A percentile compares a stretch with the other conserved stretches of the same genome.
These are phyloP conservation scores for Vimba vimba DNA, from an alignment of 2,113 vertebrate genomes.

Conservation along the genomic window DNA sequence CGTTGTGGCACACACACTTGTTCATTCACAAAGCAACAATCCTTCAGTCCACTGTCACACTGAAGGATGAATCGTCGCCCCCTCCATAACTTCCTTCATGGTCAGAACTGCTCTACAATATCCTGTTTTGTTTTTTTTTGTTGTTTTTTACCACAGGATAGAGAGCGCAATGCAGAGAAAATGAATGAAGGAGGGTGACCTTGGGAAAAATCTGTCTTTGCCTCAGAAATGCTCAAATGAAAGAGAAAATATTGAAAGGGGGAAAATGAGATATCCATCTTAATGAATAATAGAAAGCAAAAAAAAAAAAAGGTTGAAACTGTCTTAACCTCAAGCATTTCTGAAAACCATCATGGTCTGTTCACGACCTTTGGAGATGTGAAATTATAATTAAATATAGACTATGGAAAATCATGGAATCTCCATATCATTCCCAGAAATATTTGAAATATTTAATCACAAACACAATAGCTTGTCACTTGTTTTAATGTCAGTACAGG, in stretches of 20 bases:
- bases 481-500: not conserved
- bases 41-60: constrained; percentile 51
- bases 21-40: constrained; percentile 41
- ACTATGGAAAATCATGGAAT: not conserved
- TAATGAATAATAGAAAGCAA: not conserved
- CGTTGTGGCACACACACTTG: constrained; percentile 9
- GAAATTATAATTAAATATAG: not conserved
- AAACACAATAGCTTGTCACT: not conserved
- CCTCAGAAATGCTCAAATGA: constrained; percentile 70
- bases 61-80: constrained; percentile 60
- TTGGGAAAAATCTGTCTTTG: constrained; percentile 73
- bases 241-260: constrained; percentile 44
- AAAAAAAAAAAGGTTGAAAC: not conserved
- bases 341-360: not conserved
- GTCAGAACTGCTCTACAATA: constrained; percentile 55
- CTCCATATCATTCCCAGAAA: not conserved
- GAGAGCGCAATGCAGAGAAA: constrained; percentile 63
- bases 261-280: constrained; percentile 37
- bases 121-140: constrained; percentile 71
- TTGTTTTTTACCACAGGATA: constrained; percentile 55
- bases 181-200: constrained; percentile 68
- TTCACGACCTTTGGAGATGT: not conserved
- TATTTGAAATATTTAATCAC: not conserved
- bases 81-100: constrained; percentile 36
- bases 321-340: not conserved